Evolutionary conservation across 2,888 invertebrate species (phyloP).

Genomic region (Cynaeus angustus): DNA sequence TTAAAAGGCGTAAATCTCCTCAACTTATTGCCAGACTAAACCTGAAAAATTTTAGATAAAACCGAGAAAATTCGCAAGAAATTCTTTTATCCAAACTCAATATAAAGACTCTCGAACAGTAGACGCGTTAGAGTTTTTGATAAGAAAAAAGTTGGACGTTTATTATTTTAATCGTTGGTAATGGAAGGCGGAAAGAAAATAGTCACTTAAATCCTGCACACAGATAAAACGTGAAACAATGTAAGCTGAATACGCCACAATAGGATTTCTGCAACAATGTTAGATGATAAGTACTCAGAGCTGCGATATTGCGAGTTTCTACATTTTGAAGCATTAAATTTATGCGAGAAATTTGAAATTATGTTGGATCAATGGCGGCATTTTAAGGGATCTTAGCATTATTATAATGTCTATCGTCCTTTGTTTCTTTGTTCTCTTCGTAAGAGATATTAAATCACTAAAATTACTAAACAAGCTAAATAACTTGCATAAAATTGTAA

Average conservation of each 20-base stretch:
- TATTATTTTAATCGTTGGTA: background rate
- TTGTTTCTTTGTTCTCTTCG: background rate
- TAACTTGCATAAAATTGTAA: no score
- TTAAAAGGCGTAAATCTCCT: background rate
- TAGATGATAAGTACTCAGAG: background rate
- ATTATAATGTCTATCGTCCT: background rate
- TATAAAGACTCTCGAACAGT: conserved; percentile 2
- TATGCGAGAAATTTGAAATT: background rate
- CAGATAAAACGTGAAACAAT: background rate
- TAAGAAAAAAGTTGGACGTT: background rate
- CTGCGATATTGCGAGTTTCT: background rate
- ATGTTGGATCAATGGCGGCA: background rate
- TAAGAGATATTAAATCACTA: no score
- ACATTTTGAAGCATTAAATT: conserved; percentile 1
- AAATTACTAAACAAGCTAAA: no score
- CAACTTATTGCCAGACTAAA: background rate
- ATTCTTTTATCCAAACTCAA: conserved; percentile 8
- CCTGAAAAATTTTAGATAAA: background rate
- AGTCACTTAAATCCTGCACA: no score
- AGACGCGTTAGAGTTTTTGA: background rate
- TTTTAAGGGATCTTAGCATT: background rate
- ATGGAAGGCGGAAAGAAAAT: background rate
- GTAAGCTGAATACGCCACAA: background rate
- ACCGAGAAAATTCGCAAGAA: background rate
- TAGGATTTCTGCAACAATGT: background rate